Evolutionary conservation across 2,797 vertebrate genomes (phyloP), one percentile per base, ranked within the genome.

Genomic region (Spheniscus humboldti): DNA sequence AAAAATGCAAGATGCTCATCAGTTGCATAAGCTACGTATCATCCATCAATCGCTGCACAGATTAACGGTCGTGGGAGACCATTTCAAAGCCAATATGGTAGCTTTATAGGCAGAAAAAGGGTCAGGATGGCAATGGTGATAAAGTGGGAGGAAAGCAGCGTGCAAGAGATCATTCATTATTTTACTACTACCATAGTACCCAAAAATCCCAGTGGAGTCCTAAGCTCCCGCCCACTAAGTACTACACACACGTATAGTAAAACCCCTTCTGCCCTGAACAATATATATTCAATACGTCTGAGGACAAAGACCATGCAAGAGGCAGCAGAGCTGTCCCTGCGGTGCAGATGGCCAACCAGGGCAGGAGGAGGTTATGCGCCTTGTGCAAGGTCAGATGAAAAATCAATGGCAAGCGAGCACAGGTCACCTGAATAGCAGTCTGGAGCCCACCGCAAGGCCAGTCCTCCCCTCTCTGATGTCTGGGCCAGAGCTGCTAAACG

Each of bases 231-330:
- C 41, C 31, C 0, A 0, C 86, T 62, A 78, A 94, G 75, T 72
- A 91, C 90, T 88, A 53, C 33, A 69, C 43, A 73, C n/a, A 33
- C 0, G 0, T 48, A 35, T 2, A 95, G 73, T 15, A 87, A 74
- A 96, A 53, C 22, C 52, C 71, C 64, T 79, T 85, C 88, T 92
- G 86, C 83, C 92, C 80, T 75, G 80, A 89, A 93, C 55, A 74
- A 79, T 77, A 85, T 67, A 67, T 64, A 83, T 86, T 77, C 81
- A 82, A 48, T 72, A 85, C 0, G 0, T 55, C 56, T 74, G 63
- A 89, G 48, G 90, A 92, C 72, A 96, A 87, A 96, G 80, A 82
- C 77, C 81, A 79, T 87, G 88, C 86, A 95, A 93, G 64, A 91
- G 41, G 75, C 64, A 83, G 81, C 8, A 85, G 35, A 0, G 0